Base-by-base conservation (phyloP, 2,888 invertebrate genomes). In the Spodoptera exigua region DNA sequence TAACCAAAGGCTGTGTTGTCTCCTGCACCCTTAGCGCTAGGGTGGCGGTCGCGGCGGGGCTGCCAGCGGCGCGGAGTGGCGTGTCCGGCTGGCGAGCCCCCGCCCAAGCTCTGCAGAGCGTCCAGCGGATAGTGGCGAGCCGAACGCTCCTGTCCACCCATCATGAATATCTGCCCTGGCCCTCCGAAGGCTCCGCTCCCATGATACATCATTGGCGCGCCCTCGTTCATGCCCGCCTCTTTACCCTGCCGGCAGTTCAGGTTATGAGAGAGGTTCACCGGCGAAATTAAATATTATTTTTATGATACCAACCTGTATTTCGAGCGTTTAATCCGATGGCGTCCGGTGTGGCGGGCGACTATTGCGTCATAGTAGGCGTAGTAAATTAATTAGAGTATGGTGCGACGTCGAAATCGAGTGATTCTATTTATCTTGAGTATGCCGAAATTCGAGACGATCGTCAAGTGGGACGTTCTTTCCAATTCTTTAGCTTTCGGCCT, bases 401-500 rank as follows among this genome's bases (percentile, higher is more conserved):
- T 83, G 82, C 85, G 89, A 85, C 86, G 87, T 86, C 84, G 83
- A 86, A 86, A 85, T 70, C 80, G 69, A 85, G 81, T 84, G 83
- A 83, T 89, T 88, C 83, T 85, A 84, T 84, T 81, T 82, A 85
- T 84, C 88, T 88, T 89, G 81, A 81, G 86, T 77, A 81, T 85
- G 84, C 88, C 89, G 90, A 92, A 90, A 90, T 91, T 84, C 85
- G 91, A 92, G 90, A 90, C 89, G 89, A 86, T 89, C 84, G 83
- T 86, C 85, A 81, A 87, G 80, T 77, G 77, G 79, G 85, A 83
- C 79, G 84, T 87, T 86, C 85, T 84, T 82, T 77, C 71, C 63
- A 79, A 80, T 83, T 82, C 77, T 78, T 83, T 87, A 78, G 83
- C 80, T 82, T 84, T 79, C 74, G 76, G 79, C 78, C 76, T 81